phyloP scores from a whole-genome alignment of 2,797 vertebrate species.

The Lophius americanus region DNA sequence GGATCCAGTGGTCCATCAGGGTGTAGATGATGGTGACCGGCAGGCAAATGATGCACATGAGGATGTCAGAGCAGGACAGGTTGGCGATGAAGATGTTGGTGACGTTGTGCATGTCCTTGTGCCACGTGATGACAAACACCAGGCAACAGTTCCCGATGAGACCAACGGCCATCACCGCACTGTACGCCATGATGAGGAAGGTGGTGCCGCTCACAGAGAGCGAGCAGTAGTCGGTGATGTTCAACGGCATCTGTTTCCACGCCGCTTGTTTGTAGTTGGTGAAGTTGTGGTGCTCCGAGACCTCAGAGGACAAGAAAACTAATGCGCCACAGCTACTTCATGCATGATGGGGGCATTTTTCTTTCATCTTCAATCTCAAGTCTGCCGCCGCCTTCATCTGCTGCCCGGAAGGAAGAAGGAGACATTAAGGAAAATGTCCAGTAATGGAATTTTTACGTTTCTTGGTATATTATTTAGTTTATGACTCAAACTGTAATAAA shows the following conservation, averaged over 20 bases:
- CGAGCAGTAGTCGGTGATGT: constrained; percentile 67
- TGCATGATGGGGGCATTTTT: constrained; percentile 34
- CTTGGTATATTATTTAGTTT: background rate
- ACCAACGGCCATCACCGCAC: constrained; percentile 83
- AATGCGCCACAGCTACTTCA: constrained; percentile 48
- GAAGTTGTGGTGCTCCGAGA: constrained; percentile 75
- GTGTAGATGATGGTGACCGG: constrained; percentile 88
- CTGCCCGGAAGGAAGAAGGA: constrained; percentile 38
- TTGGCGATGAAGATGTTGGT: constrained; percentile 90
- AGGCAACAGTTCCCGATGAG: constrained; percentile 87
- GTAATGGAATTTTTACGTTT: background rate
- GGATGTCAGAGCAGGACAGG: constrained; percentile 87
- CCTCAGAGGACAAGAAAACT: constrained; percentile 34
- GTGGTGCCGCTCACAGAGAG: constrained; percentile 82
- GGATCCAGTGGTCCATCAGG: constrained; percentile 88
- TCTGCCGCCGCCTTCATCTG: constrained; percentile 30
- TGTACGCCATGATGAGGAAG: constrained; percentile 86
- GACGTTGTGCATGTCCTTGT: constrained; percentile 88
- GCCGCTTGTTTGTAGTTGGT: constrained; percentile 73
- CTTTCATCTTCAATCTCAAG: constrained; percentile 33
- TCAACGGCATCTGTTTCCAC: constrained; percentile 66
- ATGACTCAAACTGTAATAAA: constrained; percentile 11
- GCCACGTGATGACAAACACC: constrained; percentile 83
- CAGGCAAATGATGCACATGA: constrained; percentile 85
- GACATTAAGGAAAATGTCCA: background rate